phyloP scores from a whole-genome alignment of 1,140 invertebrate genomes.

The Drosophila kurseongensis region DNA sequence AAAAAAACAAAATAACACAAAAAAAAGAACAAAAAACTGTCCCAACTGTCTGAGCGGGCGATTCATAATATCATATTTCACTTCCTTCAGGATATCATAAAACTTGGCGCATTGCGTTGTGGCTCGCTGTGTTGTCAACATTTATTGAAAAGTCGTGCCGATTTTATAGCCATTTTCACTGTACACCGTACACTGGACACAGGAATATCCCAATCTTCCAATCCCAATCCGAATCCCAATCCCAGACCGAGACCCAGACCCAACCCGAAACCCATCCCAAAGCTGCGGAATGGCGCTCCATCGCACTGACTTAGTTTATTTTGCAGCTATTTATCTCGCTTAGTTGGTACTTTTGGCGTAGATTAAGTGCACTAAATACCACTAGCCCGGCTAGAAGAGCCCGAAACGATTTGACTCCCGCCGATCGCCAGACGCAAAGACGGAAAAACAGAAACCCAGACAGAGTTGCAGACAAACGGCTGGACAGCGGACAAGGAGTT shows the following conservation, averaged over 20 bases:
- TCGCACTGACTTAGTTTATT: constrained; percentile 73
- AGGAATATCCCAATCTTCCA: constrained; percentile 34
- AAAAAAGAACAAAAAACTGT: constrained; percentile 63
- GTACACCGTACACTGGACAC: constrained; percentile 38
- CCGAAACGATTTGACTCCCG: constrained; percentile 68
- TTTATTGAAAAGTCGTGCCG: constrained; percentile 84
- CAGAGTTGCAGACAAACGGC: constrained; percentile 42
- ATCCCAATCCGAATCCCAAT: constrained; percentile 4
- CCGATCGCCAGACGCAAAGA: constrained; percentile 50
- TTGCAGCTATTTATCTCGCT: constrained; percentile 84
- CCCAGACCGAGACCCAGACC: constrained; percentile 4
- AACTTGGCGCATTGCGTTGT: constrained; percentile 71
- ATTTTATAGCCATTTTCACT: constrained; percentile 83
- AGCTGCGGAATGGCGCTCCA: constrained; percentile 58
- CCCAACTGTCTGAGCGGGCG: constrained; percentile 75
- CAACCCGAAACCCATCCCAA: constrained; percentile 34
- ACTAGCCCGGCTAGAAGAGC: constrained; percentile 54
- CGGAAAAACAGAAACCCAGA: constrained; percentile 49
- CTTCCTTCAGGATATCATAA: constrained; percentile 84
- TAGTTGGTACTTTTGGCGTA: constrained; percentile 80
- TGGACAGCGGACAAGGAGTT: constrained; percentile 50
- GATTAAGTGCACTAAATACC: constrained; percentile 83
- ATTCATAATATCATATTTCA: constrained; percentile 84
- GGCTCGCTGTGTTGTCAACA: constrained; percentile 81
- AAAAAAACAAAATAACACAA: background rate